Evolutionary conservation across 2,888 invertebrate species (phyloP).

Genomic region (Pseudoips prasinana): DNA sequence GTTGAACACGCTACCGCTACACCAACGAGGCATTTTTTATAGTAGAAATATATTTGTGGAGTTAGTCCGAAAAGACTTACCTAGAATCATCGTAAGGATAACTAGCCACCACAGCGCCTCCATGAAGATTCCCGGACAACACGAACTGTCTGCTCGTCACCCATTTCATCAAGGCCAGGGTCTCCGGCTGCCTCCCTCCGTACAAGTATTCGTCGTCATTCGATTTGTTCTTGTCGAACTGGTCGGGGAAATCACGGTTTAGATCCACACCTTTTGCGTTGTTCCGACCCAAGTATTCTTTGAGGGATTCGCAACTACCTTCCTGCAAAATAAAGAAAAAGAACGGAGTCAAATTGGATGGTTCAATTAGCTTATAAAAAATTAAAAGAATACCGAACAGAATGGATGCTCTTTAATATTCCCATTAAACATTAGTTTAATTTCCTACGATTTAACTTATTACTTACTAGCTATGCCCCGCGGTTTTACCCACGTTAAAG

Average conservation of each 20-base stretch:
- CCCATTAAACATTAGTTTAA: too few species aligned
- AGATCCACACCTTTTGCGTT: conserved; percentile 92
- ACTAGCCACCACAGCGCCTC: conserved; percentile 98
- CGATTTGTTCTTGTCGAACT: conserved; percentile 82
- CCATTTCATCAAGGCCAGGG: conserved; percentile 94
- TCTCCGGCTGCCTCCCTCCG: conserved; percentile 90
- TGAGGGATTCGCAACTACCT: conserved; percentile 88
- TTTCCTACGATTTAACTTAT: too few species aligned
- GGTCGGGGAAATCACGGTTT: conserved; percentile 96
- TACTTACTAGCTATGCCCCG: too few species aligned
- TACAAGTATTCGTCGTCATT: conserved; percentile 73
- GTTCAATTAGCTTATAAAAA: too few species aligned
- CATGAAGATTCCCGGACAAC: conserved; percentile 96
- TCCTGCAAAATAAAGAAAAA: conserved; percentile 82
- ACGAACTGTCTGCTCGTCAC: conserved; percentile 93
- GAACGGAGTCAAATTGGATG: too few species aligned
- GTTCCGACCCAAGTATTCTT: conserved; percentile 86
- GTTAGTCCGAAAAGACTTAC: too few species aligned
- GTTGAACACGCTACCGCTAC: too few species aligned
- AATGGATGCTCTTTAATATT: too few species aligned
- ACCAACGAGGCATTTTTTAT: too few species aligned
- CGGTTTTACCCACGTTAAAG: too few species aligned
- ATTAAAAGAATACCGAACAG: too few species aligned
- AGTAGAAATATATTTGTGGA: too few species aligned
- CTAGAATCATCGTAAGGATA: conserved; percentile 96